Evolutionary conservation across 1,140 invertebrate species (phyloP), one percentile per base, ranked within the genome.

Genomic region (Euglossa dilemma): DNA sequence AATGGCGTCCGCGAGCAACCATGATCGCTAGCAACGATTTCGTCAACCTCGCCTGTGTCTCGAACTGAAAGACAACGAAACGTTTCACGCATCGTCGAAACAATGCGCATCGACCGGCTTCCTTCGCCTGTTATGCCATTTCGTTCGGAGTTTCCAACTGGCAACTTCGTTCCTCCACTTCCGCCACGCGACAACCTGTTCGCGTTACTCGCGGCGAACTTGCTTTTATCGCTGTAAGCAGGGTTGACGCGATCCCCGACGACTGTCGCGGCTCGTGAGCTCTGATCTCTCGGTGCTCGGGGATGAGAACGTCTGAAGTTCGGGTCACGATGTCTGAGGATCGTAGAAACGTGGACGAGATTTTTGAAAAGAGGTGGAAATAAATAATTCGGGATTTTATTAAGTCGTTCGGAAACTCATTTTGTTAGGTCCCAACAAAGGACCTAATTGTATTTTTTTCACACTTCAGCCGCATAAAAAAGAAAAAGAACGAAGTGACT

Each of bases 1-100:
- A 36, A 36, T 36, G 36, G 43, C 28, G 12, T 23, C 28, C 9
- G 25, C 52, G 54, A 47, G 23, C 50, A 28, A 79, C 28, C 59
- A 28, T 52, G 28, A 71, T 71, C 47, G 59, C 77, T 5, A 8
- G 9, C 18, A 50, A 61, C 28, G 47, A 25, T 79, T 79, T 79
- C 50, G 71, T 59, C 56, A n/a, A 59, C 67, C 7, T 14, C 18
- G 18, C 18, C 12, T 11, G 20, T n/a, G 4, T 0, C 6, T 67
- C 4, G 6, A 20, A n/a, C 20, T 14, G 18, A 69, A 50, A 69
- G 45, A 25, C 45, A 47, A 45, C 16, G 66, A 25, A 23, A 23
- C 23, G 23, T 69, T 69, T 69, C 45, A 50, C 45, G n/a, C n/a
- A 12, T 12, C 69, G 25, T 20, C 47, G 45, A 52, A 52, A 71